Conservation (phyloP, 2,888 invertebrate genomes). For the Andricus quercusramuli region DNA sequence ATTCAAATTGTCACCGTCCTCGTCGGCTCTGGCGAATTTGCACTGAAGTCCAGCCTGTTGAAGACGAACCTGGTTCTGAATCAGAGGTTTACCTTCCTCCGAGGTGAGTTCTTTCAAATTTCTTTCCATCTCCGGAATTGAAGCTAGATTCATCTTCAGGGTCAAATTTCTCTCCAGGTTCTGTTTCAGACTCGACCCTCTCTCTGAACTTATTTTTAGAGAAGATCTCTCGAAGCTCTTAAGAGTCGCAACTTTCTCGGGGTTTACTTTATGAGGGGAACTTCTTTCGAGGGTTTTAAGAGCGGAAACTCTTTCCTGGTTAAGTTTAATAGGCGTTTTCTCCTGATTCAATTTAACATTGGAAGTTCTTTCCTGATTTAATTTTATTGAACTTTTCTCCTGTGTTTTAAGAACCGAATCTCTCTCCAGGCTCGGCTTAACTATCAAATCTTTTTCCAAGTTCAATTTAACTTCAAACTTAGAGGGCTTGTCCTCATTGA, state of each 20-base stretch:
- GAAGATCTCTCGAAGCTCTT: slow-evolving; percentile 46
- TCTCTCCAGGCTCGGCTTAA: slow-evolving; percentile 8
- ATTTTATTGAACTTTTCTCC: not conserved
- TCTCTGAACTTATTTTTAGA: not conserved
- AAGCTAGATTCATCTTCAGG: slow-evolving; percentile 64
- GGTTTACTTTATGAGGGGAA: not conserved
- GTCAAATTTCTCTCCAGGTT: slow-evolving; percentile 59
- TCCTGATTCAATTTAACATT: not conserved
- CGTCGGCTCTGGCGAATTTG: slow-evolving; percentile 73
- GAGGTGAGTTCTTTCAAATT: slow-evolving; percentile 34
- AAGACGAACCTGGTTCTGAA: slow-evolving; percentile 63
- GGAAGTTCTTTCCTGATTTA: not conserved
- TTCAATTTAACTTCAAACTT: slow-evolving; percentile 69
- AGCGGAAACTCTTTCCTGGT: not conserved
- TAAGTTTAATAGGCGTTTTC: not conserved
- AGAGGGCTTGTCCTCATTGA: slow-evolving; percentile 57
- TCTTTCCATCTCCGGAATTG: slow-evolving; percentile 55
- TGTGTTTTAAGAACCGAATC: slow-evolving; percentile 16
- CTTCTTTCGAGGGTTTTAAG: slow-evolving; percentile 45
- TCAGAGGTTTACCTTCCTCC: slow-evolving; percentile 45
- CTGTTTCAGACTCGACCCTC: slow-evolving; percentile 16
- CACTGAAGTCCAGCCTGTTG: slow-evolving; percentile 63
- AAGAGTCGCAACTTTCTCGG: not conserved
- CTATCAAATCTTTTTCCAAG: slow-evolving; percentile 52
- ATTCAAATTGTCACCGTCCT: slow-evolving; percentile 84